phyloP scores from a whole-genome alignment of 1,140 invertebrate species.

The Atopsyche davidsoni region DNA sequence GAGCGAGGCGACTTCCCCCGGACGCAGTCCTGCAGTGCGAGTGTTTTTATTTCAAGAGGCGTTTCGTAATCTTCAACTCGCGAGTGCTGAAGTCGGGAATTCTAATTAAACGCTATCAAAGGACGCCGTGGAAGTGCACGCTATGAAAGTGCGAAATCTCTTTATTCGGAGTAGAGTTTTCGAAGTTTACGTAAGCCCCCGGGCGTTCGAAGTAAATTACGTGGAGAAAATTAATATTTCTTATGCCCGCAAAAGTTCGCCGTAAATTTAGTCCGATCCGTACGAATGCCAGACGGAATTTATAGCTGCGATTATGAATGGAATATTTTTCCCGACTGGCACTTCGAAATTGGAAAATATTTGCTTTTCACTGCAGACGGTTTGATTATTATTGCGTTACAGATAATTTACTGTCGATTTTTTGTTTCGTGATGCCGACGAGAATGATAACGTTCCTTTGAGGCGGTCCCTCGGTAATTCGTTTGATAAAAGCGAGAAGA shows the following conservation, averaged over 20 bases:
- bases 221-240: constrained; percentile 30
- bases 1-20: not conserved
- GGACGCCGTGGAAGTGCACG: constrained; percentile 6
- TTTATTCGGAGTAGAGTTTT: constrained; percentile 5
- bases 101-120: constrained; percentile 23
- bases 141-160: constrained; percentile 11
- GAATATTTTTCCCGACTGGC: constrained; percentile 17
- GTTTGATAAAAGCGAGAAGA: no score
- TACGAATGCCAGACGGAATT: constrained; percentile 28
- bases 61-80: not conserved
- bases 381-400: no score
- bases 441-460: no score
- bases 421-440: no score
- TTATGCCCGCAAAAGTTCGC: constrained; percentile 26
- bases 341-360: no score
- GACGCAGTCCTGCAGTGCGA: not conserved
- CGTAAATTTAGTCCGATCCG: constrained; percentile 29
- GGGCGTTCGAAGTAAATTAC: constrained; percentile 24
- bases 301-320: constrained; percentile 28
- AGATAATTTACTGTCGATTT: no score
- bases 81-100: not conserved
- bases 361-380: no score
- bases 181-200: constrained; percentile 4
- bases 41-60: not conserved
- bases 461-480: no score